phyloP scores from a whole-genome alignment of 2,888 invertebrate genomes.

The Flexamia atlantica region DNA sequence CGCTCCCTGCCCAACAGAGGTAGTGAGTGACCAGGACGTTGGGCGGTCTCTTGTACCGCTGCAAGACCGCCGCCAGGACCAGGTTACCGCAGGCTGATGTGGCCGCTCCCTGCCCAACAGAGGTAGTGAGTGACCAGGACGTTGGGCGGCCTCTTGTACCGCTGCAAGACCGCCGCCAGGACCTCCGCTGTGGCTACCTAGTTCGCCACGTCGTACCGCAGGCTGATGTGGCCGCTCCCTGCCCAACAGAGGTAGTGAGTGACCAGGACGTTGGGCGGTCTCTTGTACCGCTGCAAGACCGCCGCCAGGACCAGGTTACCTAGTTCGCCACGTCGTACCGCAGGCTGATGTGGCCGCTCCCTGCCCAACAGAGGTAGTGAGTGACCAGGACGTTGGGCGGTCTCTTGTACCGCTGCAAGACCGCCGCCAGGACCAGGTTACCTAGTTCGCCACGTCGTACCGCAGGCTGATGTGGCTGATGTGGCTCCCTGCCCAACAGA shows the following conservation, averaged over 20 bases:
- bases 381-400: constrained; percentile 91
- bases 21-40: constrained; percentile 90
- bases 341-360: constrained; percentile 77
- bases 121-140: constrained; percentile 93
- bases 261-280: constrained; percentile 88
- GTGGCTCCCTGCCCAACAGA: too few species aligned
- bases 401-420: constrained; percentile 79
- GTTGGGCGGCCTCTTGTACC: constrained; percentile 84
- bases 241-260: too few species aligned
- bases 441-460: constrained; percentile 83
- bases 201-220: constrained; percentile 85
- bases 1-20: too few species aligned
- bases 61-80: constrained; percentile 76
- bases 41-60: constrained; percentile 83
- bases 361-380: too few species aligned
- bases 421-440: constrained; percentile 79
- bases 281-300: constrained; percentile 79
- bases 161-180: constrained; percentile 78
- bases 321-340: constrained; percentile 84
- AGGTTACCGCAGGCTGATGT: constrained; percentile 79
- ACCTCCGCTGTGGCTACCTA: constrained; percentile 80
- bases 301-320: constrained; percentile 79
- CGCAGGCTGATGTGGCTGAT: constrained; percentile 80
- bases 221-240: constrained; percentile 77
- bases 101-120: constrained; percentile 75